phyloP scores from a whole-genome alignment of 2,113 vertebrate genomes.

The Tichodroma muraria region DNA sequence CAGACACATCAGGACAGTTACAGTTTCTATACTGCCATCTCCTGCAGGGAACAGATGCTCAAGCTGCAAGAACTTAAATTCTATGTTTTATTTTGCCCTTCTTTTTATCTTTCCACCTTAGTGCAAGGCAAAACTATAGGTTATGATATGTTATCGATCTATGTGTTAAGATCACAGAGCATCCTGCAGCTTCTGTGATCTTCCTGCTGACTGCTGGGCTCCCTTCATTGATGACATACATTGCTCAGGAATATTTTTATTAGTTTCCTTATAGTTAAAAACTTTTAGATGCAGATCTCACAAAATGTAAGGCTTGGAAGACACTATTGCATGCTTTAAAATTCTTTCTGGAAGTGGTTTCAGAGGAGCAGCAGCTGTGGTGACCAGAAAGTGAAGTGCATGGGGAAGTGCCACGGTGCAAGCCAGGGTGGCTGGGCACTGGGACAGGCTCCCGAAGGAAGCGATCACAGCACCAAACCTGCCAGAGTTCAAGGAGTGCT shows the following conservation, averaged over 20 bases:
- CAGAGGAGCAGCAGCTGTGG: neutral
- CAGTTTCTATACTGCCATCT: neutral
- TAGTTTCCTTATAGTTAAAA: neutral
- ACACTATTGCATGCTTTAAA: neutral
- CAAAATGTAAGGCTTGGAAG: neutral
- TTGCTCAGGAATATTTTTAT: neutral
- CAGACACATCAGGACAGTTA: too few relatives aligned
- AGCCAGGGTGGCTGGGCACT: neutral
- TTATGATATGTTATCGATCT: accelerated
- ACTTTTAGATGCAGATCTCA: neutral
- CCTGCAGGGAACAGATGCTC: neutral
- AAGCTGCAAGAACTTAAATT: neutral
- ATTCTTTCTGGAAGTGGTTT: neutral
- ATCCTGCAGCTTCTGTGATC: neutral
- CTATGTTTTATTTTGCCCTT: neutral
- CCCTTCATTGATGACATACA: neutral
- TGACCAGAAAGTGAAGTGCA: neutral
- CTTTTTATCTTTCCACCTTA: neutral
- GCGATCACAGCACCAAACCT: neutral
- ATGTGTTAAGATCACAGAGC: too few relatives aligned
- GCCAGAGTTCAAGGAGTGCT: neutral
- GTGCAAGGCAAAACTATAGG: neutral
- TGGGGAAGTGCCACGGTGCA: neutral
- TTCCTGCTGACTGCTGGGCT: accelerated
- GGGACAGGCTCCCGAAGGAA: neutral